Percentiles rank a stretch among this genome's conserved stretches.
Evolutionary conservation across 2,113 vertebrate genomes (phyloP).

Genomic region (Coreoperca whiteheadi): DNA sequence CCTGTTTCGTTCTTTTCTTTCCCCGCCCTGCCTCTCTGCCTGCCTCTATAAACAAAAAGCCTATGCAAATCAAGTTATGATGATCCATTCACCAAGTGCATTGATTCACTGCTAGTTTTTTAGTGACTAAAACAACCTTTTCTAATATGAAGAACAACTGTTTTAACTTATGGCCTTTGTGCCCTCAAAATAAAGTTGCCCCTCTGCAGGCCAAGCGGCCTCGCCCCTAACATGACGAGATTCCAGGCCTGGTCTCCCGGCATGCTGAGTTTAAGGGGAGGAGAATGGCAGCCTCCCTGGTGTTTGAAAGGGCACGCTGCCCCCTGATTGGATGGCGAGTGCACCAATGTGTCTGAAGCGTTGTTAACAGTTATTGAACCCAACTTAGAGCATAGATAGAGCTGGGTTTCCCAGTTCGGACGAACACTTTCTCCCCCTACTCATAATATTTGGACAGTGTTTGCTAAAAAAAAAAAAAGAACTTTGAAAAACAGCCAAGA

Average conservation of each 20-base stretch:
- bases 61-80: too few relatives aligned
- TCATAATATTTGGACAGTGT: constrained; percentile 25
- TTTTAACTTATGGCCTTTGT: too few relatives aligned
- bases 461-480: constrained; percentile 6
- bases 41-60: too few relatives aligned
- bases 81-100: too few relatives aligned
- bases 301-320: neutral
- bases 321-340: neutral
- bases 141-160: too few relatives aligned
- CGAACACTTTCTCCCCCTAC: neutral
- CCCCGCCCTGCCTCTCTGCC: too few relatives aligned
- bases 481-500: neutral
- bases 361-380: neutral
- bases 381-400: neutral
- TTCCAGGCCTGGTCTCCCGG: neutral
- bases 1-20: too few relatives aligned
- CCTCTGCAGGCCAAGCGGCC: too few relatives aligned
- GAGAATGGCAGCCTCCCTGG: neutral
- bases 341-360: neutral
- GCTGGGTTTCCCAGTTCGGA: neutral
- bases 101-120: too few relatives aligned
- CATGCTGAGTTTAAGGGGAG: neutral
- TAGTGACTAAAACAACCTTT: too few relatives aligned
- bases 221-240: too few relatives aligned
- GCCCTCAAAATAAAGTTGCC: too few relatives aligned